Evolutionary conservation across 1,140 invertebrate species (phyloP), one percentile per base, ranked within the genome.

Genomic region (Heliconius eleuchia): DNA sequence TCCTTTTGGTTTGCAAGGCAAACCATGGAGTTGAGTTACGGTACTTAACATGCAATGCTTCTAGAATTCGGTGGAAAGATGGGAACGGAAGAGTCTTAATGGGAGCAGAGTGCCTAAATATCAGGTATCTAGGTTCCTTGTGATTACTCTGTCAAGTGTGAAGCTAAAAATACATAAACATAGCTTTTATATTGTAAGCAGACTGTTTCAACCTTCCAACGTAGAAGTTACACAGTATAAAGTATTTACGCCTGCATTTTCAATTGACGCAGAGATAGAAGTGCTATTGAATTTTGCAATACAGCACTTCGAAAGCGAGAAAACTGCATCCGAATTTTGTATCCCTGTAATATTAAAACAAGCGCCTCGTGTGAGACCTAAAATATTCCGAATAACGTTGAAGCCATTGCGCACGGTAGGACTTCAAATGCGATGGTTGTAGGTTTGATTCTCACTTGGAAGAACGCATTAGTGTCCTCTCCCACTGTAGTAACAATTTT

Each of bases 241-340:
- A 30, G 27, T 66, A 66, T 66, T 66, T 66, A 66, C 18, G 19
- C 71, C n/a, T 76, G 60, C 66, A 50, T 46, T 27, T 42, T 66
- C 39, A 27, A 70, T 76, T 42, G 60, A 66, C 60, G 52, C 39
- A 39, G 23, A 42, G 23, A 76, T 71, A 60, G 74, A 77, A 77
- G 18, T 23, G 52, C 72, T 78, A 73, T 78, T 78, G 77, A 78
- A 78, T 74, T 78, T 78, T 78, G 77, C 73, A 74, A 74, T 42
- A 71, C 77, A 78, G 52, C 30, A 78, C 72, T 74, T 72, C 16
- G 39, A 42, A 70, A 74, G 72, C 77, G 77, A 74, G 76, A 74
- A 78, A 78, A 77, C 72, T 78, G 77, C 77, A 78, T 66, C 8
- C 55, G 71, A 46, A 78, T 77, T 71, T 77, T 76, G 60, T 39